phyloP scores from a whole-genome alignment of 2,888 invertebrate genomes.

The Microctonus hyperodae region DNA sequence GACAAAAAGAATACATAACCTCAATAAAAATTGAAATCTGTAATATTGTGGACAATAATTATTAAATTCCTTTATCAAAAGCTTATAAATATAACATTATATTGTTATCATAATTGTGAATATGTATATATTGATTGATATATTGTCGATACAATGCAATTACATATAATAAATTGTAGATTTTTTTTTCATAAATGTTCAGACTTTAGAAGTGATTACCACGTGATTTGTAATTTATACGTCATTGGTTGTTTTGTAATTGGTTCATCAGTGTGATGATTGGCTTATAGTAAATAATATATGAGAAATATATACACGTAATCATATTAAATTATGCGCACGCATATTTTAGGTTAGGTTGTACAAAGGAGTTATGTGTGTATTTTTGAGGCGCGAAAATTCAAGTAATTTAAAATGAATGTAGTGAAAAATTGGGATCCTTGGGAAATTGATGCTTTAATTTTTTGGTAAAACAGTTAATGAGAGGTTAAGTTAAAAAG shows the following conservation, averaged over 20 bases:
- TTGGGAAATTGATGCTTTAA: conserved; percentile 11
- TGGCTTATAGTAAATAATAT: conserved; percentile 22
- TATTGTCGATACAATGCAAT: conserved; percentile 22
- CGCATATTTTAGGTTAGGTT: too few relatives aligned
- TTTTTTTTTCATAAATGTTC: conserved; percentile 27
- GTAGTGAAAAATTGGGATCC: conserved; percentile 27
- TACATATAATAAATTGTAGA: neutral
- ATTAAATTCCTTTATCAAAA: too few relatives aligned
- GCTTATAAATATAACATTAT: neutral
- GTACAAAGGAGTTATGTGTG: too few relatives aligned
- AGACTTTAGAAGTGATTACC: conserved; percentile 26
- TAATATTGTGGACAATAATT: too few relatives aligned
- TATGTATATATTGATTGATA: too few relatives aligned
- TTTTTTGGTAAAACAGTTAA: conserved; percentile 3
- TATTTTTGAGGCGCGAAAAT: too few relatives aligned
- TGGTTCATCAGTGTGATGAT: conserved; percentile 41
- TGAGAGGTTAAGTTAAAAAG: too few relatives aligned
- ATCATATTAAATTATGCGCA: neutral
- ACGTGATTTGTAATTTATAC: conserved; percentile 39
- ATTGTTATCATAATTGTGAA: neutral
- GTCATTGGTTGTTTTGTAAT: conserved; percentile 28
- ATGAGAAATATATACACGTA: neutral
- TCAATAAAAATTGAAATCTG: too few relatives aligned
- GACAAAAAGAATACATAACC: neutral
- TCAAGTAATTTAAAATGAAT: conserved; percentile 27